Conservation (phyloP, 2,888 invertebrate genomes). For the Amorpha juglandis region DNA sequence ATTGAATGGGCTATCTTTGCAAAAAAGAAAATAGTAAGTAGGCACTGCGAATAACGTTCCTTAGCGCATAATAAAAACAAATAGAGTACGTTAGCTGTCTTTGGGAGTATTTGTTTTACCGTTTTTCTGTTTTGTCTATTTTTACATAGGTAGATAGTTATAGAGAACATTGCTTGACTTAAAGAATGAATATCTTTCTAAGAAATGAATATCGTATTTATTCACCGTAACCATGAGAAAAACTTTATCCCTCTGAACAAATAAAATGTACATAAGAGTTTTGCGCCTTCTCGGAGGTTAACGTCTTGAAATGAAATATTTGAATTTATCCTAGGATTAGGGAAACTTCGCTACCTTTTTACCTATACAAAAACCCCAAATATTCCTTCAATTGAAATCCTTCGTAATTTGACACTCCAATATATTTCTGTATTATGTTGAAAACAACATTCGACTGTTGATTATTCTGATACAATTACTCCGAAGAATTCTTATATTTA, state of each 20-base stretch:
- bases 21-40: constrained; percentile 44
- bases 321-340: constrained; percentile 36
- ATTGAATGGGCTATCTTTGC: constrained; percentile 44
- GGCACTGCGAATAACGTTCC: constrained; percentile 40
- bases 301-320: constrained; percentile 39
- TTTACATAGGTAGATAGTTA: constrained; percentile 20
- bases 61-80: constrained; percentile 47
- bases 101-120: constrained; percentile 39
- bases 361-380: constrained; percentile 29
- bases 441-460: constrained; percentile 28
- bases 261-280: constrained; percentile 34
- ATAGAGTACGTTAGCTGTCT: constrained; percentile 41
- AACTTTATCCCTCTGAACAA: constrained; percentile 35
- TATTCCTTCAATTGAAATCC: constrained; percentile 30
- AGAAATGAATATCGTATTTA: constrained; percentile 29
- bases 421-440: constrained; percentile 29
- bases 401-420: constrained; percentile 34
- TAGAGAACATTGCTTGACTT: constrained; percentile 28
- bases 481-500: constrained; percentile 53
- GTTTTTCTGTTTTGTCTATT: constrained; percentile 28
- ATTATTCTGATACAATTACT: constrained; percentile 38
- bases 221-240: constrained; percentile 31
- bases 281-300: constrained; percentile 35
- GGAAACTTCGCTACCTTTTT: constrained; percentile 33
- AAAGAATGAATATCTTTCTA: constrained; percentile 5